Base-by-base conservation (phyloP, 2,797 vertebrate genomes). In the Gephyroberyx darwinii region DNA sequence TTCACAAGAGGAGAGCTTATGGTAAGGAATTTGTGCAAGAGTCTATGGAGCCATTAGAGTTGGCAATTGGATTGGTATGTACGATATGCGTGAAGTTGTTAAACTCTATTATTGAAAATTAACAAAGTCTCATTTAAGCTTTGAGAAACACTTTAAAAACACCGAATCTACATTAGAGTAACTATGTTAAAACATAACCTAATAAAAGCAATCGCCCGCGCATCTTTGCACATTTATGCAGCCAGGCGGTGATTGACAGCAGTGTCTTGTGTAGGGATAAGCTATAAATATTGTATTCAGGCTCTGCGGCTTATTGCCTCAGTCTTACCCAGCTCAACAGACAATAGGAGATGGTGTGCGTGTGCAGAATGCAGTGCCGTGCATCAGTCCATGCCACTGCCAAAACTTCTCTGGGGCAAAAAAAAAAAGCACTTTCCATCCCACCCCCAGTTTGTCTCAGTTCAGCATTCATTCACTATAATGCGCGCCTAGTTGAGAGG, bases 381-480 rank as follows among this genome's bases (percentile, higher is more conserved):
- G 87, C 67, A 76, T 70, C 63, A 55, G 61, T 69, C 75, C 79
- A 69, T 71, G 80, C 77, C 69, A 63, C 76, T 92, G 93, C 93
- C 94, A 94, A 94, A 93, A 92, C 81, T 88, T 89, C 86, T 84
- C 84, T 59, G 55, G 73, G 81, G 87, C 84, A 14, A 53, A 65
- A 58, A 60, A 43, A 60, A 91, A 85, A 84, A 84, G 75, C 85
- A 82, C 82, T 90, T 84, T 75, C 84, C 75, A 90, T 89, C 91
- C 93, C 92, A 92, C 93, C 92, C 93, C 91, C 86, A 85, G 83
- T 86, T 79, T 84, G 72, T 75, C 89, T 80, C 82, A 55, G 69
- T 87, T 71, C 83, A 81, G 82, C 77, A 69, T 90, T 88, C 93
- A 93, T 94, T 95, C 94, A 94, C 90, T 86, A 93, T 63, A 92